Base-by-base conservation (phyloP, 2,113 vertebrate genomes). In the Thinocorus orbignyianus region DNA sequence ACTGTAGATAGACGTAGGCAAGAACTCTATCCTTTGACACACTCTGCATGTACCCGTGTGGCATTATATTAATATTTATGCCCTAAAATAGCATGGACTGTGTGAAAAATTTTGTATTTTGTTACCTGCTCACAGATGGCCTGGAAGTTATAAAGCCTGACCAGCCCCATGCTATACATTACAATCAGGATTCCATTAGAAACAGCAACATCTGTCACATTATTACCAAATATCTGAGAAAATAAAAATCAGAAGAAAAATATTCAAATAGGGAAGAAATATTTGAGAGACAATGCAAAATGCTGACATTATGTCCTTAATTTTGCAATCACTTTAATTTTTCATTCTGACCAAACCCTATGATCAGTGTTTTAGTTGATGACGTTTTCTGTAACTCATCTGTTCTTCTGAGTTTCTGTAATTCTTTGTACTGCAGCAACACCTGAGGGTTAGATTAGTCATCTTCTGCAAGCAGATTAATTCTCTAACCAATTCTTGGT, bases 101-200 rank as follows among this genome's bases (percentile, higher is more conserved):
- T 30, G 31, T 46, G 61, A 89, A 81, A 95, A 91, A 81, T 26
- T 83, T 33, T 2, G 3, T 17, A 66, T 83, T 95, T 90, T 31
- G 48, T 96, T 98, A 99, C 99, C 98, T 98, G 98, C 83, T 99
- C 96, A 55, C 98, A 72, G 96, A 99, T 99, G 92, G 98, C 97
- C 92, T 99, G 98, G 96, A 99, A 99, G 97, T 98, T 99, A 96
- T 99, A 99, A 28, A 99, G 98, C 93, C 98, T 99, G 92, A 99
- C 98, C 86, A 98, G 97, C 91, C 99, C 99, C 49, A 98, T 98
- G 95, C 98, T 99, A 95, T 99, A 97, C 92, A 98, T 99, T 88
- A 99, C 98, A 93, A 99, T 99, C 52, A 99, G 97, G 93, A 99
- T 98, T 66, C 99, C 99, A 93, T 99, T 98, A 96, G 99, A 99